A percentile compares a stretch with the other conserved stretches of the same genome.
Evolutionary conservation across 2,888 invertebrate species (phyloP).

Genomic region (Tuta absoluta): DNA sequence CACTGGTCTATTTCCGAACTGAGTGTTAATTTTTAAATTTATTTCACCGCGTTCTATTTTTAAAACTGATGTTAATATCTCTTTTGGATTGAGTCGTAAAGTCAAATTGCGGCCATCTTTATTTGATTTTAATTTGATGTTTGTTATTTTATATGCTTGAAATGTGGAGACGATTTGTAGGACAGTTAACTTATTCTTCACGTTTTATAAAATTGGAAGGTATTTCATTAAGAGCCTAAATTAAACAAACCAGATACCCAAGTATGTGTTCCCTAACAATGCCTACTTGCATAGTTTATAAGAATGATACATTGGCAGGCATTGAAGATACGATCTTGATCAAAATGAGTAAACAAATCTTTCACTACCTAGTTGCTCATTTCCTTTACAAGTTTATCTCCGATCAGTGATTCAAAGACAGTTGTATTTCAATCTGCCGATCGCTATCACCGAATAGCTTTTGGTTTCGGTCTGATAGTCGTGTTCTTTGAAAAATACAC

Average conservation of each 20-base stretch:
- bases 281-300: background rate
- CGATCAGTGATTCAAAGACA: constrained; percentile 13
- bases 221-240: no score
- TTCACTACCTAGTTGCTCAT: constrained; percentile 10
- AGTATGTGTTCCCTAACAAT: no score
- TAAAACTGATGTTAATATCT: constrained; percentile 17
- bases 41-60: constrained; percentile 12
- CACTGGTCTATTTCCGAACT: constrained; percentile 10
- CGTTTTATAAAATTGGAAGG: background rate
- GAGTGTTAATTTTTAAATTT: constrained; percentile 17
- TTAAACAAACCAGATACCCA: no score
- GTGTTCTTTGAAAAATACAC: constrained; percentile 10
- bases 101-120: constrained; percentile 7
- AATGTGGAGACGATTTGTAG: background rate
- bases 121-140: constrained; percentile 6
- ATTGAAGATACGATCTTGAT: background rate
- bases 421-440: constrained; percentile 20
- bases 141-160: background rate
- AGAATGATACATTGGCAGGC: no score
- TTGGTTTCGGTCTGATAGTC: constrained; percentile 11
- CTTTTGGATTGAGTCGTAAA: constrained; percentile 16
- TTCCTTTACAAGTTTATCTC: constrained; percentile 19
- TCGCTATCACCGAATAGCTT: constrained; percentile 15
- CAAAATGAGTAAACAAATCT: constrained; percentile 14
- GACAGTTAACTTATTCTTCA: background rate